These are phyloP conservation scores for Caiman crocodilus DNA, from an alignment of 2,797 vertebrate genomes.

Conservation along the genomic window DNA sequence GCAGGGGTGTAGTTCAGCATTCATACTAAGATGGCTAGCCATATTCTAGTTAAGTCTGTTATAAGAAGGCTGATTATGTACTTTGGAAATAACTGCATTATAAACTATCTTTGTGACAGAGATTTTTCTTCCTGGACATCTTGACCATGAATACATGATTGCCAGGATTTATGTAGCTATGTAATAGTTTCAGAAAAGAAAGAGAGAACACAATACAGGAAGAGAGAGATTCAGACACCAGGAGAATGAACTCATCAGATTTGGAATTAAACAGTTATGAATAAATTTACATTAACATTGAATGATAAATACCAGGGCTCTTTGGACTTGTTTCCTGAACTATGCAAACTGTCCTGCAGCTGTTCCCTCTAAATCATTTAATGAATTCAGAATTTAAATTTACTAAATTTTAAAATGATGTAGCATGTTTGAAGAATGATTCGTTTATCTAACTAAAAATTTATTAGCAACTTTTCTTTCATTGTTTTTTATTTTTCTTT, in stretches of 20 bases:
- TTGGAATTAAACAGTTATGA: neutral
- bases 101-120: conserved; percentile 31
- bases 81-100: conserved; percentile 14
- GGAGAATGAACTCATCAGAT: conserved; percentile 43
- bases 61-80: neutral
- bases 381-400: neutral
- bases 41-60: neutral
- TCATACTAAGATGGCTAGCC: neutral
- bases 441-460: neutral
- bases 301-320: conserved; percentile 46
- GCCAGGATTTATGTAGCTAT: conserved; percentile 49
- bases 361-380: conserved; percentile 17
- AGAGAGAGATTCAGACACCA: conserved; percentile 31
- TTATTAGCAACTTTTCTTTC: rapidly evolving
- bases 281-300: conserved; percentile 46
- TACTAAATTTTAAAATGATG: conserved; percentile 1
- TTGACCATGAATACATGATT: conserved; percentile 49
- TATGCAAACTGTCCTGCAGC: conserved; percentile 28
- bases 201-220: conserved; percentile 42
- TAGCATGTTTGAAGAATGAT: rapidly evolving
- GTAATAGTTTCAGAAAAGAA: conserved; percentile 67
- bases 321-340: conserved; percentile 49
- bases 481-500: too few relatives aligned
- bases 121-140: conserved; percentile 43
- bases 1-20: neutral